A percentile compares a stretch with the other conserved stretches of the same genome.
These are phyloP conservation scores for Cydia pomonella DNA, from an alignment of 1,140 invertebrate species.

Conservation along the genomic window DNA sequence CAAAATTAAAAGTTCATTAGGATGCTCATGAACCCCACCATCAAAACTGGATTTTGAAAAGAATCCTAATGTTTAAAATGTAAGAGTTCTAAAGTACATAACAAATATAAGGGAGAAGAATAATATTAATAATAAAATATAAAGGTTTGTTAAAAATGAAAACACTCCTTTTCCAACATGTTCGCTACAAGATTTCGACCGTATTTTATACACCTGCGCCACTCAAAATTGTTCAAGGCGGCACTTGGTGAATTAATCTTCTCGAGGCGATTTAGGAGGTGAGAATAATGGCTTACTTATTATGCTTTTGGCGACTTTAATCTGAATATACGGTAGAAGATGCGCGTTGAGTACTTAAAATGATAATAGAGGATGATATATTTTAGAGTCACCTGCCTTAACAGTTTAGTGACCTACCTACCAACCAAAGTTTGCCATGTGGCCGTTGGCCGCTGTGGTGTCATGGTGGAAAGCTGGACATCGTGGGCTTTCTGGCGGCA, in stretches of 20 bases:
- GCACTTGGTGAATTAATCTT: slow-evolving; percentile 28
- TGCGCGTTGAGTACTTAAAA: background rate
- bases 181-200: background rate
- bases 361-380: background rate
- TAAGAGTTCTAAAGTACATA: background rate
- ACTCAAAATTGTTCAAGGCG: slow-evolving; percentile 9
- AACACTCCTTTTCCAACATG: background rate
- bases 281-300: slow-evolving; percentile 29
- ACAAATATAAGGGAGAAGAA: background rate
- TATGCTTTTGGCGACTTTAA: slow-evolving; percentile 27
- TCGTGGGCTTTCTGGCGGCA: no score
- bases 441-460: no score
- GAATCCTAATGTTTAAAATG: no score
- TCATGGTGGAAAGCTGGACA: no score
- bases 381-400: background rate
- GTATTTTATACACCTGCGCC: slow-evolving; percentile 21
- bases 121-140: background rate
- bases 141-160: background rate
- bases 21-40: no score
- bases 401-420: no score
- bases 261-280: slow-evolving; percentile 14
- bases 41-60: no score
- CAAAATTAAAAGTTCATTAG: no score
- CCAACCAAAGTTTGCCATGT: no score
- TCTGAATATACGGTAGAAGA: slow-evolving; percentile 20